These are phyloP conservation scores for Podarcis lilfordi DNA, from an alignment of 2,797 vertebrate genomes.

Conservation along the genomic window DNA sequence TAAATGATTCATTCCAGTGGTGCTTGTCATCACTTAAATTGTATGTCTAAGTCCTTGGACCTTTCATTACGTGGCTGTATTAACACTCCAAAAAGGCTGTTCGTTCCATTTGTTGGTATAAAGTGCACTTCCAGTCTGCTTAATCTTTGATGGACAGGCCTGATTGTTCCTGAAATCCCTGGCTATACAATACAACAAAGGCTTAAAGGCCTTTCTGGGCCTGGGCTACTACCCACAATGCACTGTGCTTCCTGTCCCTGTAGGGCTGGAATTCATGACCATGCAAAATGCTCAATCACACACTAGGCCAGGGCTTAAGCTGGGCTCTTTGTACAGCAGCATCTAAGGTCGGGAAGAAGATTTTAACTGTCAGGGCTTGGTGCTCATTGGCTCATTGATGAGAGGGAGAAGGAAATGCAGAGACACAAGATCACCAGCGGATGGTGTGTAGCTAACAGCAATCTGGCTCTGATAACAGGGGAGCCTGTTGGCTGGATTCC, in stretches of 20 bases:
- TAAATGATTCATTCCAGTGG: constrained; percentile 73
- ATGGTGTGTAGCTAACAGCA: constrained; percentile 76
- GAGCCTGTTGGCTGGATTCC: constrained; percentile 67
- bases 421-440: constrained; percentile 77
- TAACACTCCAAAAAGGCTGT: constrained; percentile 74
- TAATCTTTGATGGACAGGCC: constrained; percentile 90
- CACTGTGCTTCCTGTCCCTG: constrained; percentile 89
- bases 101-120: constrained; percentile 78
- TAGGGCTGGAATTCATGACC: constrained; percentile 90
- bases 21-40: constrained; percentile 77
- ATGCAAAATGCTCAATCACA: constrained; percentile 88
- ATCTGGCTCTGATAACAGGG: constrained; percentile 75
- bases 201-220: constrained; percentile 81
- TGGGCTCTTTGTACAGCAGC: constrained; percentile 84
- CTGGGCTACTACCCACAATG: constrained; percentile 78
- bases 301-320: constrained; percentile 87
- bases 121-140: constrained; percentile 86
- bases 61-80: constrained; percentile 74
- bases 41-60: constrained; percentile 75
- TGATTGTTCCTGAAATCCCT: constrained; percentile 90
- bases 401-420: constrained; percentile 79
- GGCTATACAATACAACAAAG: constrained; percentile 89
- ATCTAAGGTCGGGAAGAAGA: constrained; percentile 86
- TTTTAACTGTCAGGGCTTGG: constrained; percentile 90
- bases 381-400: constrained; percentile 86